These are phyloP conservation scores for Drosophila nebulosa DNA, from an alignment of 1,140 invertebrate species.

Conservation along the genomic window DNA sequence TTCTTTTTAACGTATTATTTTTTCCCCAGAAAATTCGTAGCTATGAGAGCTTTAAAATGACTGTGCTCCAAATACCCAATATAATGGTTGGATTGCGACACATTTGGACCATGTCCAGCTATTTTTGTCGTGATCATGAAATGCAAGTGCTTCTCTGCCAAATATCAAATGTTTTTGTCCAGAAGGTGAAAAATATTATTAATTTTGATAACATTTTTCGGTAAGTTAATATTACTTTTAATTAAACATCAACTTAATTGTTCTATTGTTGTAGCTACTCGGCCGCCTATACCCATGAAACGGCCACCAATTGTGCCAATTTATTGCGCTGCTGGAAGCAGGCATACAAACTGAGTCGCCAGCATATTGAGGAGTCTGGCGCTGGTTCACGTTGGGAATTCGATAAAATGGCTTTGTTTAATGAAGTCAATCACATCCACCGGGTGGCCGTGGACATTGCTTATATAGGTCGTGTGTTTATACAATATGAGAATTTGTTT, in stretches of 20 bases:
- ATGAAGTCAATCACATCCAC: constrained; percentile 91
- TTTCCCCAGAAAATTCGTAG: constrained; percentile 86
- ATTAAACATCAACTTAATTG: not conserved
- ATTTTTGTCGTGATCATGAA: constrained; percentile 87
- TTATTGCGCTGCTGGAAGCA: constrained; percentile 90
- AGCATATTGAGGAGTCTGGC: constrained; percentile 90
- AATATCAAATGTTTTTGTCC: constrained; percentile 90
- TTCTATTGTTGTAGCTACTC: constrained; percentile 80
- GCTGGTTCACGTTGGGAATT: constrained; percentile 95
- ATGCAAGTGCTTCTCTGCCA: constrained; percentile 90
- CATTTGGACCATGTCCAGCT: constrained; percentile 90
- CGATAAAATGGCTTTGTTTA: constrained; percentile 89
- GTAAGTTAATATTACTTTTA: constrained; percentile 80
- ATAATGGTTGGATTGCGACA: constrained; percentile 91
- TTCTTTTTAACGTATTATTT: too few relatives aligned
- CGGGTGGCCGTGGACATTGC: constrained; percentile 89
- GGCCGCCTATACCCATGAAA: constrained; percentile 82
- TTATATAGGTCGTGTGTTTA: constrained; percentile 88
- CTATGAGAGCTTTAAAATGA: constrained; percentile 86
- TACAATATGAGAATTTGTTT: constrained; percentile 95
- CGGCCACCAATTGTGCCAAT: constrained; percentile 83
- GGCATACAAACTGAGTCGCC: constrained; percentile 87
- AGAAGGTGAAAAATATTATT: constrained; percentile 88
- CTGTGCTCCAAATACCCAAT: constrained; percentile 87
- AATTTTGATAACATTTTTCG: constrained; percentile 87